Percentiles rank a stretch among this genome's conserved stretches.
These are phyloP conservation scores for Melangyna quadrimaculata DNA, from an alignment of 2,888 invertebrate species.

Conservation along the genomic window DNA sequence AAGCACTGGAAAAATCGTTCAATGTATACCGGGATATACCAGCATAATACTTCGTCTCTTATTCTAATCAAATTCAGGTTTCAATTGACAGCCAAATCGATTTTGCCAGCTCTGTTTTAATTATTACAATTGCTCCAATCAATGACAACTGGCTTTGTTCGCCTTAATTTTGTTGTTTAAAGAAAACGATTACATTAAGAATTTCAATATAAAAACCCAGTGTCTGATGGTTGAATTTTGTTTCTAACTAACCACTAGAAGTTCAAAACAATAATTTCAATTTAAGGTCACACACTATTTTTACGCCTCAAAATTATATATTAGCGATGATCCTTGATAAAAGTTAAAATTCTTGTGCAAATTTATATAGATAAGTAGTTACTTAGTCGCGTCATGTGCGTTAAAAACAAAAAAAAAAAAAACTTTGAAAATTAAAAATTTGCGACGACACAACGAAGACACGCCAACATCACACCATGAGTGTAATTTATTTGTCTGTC, in stretches of 20 bases:
- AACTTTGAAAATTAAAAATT: constrained; percentile 1
- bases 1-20: too few species aligned
- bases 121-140: too few species aligned
- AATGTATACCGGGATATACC: too few species aligned
- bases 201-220: too few species aligned
- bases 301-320: not conserved
- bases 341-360: not conserved
- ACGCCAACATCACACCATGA: not conserved
- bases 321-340: not conserved
- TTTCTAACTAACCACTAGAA: not conserved
- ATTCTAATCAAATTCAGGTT: too few species aligned
- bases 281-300: not conserved
- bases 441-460: not conserved
- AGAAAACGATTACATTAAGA: too few species aligned
- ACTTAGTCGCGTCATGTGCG: not conserved
- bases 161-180: too few species aligned
- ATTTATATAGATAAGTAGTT: not conserved
- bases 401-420: not conserved
- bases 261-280: not conserved
- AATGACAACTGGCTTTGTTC: too few species aligned
- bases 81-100: too few species aligned
- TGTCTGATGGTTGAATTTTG: too few species aligned
- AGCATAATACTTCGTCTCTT: too few species aligned
- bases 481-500: constrained; percentile 49
- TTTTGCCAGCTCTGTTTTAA: too few species aligned